Evolutionary conservation across 2,888 invertebrate species (phyloP).

Genomic region (Drosophila falleni): DNA sequence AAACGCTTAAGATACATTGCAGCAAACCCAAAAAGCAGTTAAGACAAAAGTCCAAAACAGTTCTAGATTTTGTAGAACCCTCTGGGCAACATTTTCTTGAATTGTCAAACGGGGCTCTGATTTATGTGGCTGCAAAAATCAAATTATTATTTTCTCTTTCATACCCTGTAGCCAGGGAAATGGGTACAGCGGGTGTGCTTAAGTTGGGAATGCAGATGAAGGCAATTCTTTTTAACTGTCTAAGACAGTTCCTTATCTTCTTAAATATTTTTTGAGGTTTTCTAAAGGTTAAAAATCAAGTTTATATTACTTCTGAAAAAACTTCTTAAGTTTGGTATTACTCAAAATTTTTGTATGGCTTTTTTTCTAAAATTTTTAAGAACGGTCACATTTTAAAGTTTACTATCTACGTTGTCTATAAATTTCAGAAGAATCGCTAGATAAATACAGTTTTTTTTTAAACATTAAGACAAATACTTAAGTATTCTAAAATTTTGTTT

Average conservation of each 20-base stretch:
- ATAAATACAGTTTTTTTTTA: not conserved
- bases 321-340: not conserved
- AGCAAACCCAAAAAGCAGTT: conserved; percentile 6
- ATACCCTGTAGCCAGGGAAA: conserved; percentile 35
- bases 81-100: conserved; percentile 38
- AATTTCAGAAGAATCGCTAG: not conserved
- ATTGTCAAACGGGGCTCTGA: conserved; percentile 59
- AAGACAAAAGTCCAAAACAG: conserved; percentile 28
- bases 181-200: not conserved
- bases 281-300: not conserved
- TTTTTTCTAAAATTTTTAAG: not conserved
- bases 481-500: no score
- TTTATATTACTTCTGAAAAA: not conserved
- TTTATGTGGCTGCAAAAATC: conserved; percentile 71
- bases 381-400: not conserved
- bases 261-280: not conserved
- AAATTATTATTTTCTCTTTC: conserved; percentile 63
- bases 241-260: not conserved
- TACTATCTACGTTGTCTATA: not conserved
- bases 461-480: no score
- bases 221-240: not conserved
- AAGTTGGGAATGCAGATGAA: not conserved
- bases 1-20: conserved; percentile 46
- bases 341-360: not conserved
- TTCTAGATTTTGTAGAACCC: conserved; percentile 42